Conservation (phyloP, 1,140 invertebrate species). For the Vanessa tameamea region DNA sequence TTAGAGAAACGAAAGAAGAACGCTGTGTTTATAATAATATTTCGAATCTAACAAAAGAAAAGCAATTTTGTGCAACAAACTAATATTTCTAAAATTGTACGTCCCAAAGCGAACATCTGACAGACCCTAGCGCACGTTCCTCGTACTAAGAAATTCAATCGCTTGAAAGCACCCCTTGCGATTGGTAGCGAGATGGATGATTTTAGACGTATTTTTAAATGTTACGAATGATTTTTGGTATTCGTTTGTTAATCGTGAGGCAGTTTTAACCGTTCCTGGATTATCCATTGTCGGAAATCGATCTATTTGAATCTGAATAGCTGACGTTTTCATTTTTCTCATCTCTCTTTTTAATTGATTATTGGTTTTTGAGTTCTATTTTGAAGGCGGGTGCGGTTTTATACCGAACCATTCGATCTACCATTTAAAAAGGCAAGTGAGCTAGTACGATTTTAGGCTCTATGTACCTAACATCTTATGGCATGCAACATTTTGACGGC, state of each 20-base stretch:
- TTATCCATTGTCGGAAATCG: no score
- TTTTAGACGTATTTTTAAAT: constrained; percentile 14
- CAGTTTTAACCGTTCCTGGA: not conserved
- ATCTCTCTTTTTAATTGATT: no score
- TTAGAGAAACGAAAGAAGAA: not conserved
- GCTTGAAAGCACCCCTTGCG: constrained; percentile 32
- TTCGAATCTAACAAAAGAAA: not conserved
- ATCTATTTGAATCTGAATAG: no score
- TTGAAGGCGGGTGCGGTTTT: no score
- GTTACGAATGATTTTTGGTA: not conserved
- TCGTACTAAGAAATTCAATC: constrained; percentile 34
- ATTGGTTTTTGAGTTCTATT: no score
- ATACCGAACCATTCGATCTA: no score
- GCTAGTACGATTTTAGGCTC: no score
- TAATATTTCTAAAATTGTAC: constrained; percentile 26
- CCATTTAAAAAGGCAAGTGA: no score
- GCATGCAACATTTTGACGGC: no score
- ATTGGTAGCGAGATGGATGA: constrained; percentile 26
- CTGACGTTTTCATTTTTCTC: no score
- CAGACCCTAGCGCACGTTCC: constrained; percentile 16
- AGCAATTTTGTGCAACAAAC: constrained; percentile 18
- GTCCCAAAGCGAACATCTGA: constrained; percentile 15
- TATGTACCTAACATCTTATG: no score
- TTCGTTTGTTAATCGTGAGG: not conserved
- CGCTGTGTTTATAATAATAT: not conserved